Conservation (phyloP, 2,113 vertebrate species). For the Tragelaphus scriptus region DNA sequence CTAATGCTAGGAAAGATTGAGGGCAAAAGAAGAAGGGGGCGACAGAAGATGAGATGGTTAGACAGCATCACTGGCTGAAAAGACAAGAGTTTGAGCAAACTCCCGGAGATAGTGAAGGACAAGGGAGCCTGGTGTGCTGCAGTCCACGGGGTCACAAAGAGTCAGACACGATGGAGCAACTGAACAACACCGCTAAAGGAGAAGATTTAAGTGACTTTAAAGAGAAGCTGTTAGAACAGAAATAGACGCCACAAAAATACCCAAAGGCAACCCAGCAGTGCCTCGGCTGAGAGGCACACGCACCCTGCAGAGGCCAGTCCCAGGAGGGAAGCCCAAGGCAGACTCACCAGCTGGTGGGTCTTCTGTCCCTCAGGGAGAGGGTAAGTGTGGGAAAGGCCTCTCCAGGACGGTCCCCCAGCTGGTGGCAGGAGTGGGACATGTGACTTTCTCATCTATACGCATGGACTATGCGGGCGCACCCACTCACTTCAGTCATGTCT, state of each 20-base stretch:
- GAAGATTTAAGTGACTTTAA: background rate
- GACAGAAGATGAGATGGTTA: background rate
- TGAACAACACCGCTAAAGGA: background rate
- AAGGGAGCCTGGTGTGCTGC: background rate
- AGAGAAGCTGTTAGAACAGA: background rate
- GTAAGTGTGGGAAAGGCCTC: too few species aligned
- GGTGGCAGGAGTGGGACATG: background rate
- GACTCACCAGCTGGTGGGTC: too few species aligned
- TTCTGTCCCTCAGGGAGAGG: background rate
- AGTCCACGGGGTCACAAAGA: background rate
- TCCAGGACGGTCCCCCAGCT: too few species aligned
- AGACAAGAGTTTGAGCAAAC: background rate
- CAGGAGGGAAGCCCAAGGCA: background rate
- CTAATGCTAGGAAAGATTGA: background rate
- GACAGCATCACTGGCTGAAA: background rate
- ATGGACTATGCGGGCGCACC: rapidly evolving
- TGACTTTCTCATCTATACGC: background rate
- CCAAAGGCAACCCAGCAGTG: rapidly evolving
- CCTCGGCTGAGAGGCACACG: background rate
- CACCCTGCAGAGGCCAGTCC: background rate
- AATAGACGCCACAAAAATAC: background rate
- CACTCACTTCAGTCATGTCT: background rate
- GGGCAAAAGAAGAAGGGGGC: background rate
- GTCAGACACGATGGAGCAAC: rapidly evolving
- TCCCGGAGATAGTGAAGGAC: background rate